These are phyloP conservation scores for Eustalomyia histrio DNA, from an alignment of 2,888 invertebrate genomes.

Conservation along the genomic window DNA sequence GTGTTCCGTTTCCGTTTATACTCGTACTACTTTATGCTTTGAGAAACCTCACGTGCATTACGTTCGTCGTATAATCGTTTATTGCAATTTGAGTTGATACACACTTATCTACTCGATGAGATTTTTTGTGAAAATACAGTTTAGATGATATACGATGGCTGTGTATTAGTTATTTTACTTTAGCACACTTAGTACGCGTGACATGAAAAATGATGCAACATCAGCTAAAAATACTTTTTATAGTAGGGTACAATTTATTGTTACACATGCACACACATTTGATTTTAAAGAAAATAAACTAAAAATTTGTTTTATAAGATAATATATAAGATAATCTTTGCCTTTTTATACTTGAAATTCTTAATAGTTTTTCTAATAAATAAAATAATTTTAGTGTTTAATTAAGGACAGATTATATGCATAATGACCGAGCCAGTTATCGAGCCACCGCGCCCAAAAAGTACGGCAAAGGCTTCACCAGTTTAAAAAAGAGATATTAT, in stretches of 20 bases:
- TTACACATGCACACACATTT: too few species aligned
- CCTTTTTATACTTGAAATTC: too few species aligned
- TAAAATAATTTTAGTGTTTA: too few species aligned
- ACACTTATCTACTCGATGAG: slow-evolving; percentile 41
- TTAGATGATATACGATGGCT: neutral
- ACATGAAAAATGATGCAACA: slow-evolving; percentile 50
- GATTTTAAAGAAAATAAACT: too few species aligned
- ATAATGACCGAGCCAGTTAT: too few species aligned
- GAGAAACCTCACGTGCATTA: slow-evolving; percentile 36
- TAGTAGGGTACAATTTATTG: neutral
- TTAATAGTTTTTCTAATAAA: too few species aligned
- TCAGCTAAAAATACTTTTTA: slow-evolving; percentile 13
- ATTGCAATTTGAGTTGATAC: slow-evolving; percentile 40
- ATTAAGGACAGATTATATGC: too few species aligned
- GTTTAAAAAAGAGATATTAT: too few species aligned
- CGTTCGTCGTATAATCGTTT: slow-evolving; percentile 32
- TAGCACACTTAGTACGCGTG: slow-evolving; percentile 48
- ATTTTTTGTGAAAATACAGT: slow-evolving; percentile 20
- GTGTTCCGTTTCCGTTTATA: slow-evolving; percentile 45
- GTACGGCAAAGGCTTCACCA: too few species aligned
- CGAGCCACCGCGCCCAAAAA: too few species aligned
- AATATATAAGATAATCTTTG: too few species aligned
- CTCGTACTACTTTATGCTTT: neutral
- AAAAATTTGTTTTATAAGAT: too few species aligned
- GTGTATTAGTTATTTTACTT: slow-evolving; percentile 37